Evolutionary conservation across 2,113 vertebrate genomes (phyloP).

Genomic region (Archilochus colubris): DNA sequence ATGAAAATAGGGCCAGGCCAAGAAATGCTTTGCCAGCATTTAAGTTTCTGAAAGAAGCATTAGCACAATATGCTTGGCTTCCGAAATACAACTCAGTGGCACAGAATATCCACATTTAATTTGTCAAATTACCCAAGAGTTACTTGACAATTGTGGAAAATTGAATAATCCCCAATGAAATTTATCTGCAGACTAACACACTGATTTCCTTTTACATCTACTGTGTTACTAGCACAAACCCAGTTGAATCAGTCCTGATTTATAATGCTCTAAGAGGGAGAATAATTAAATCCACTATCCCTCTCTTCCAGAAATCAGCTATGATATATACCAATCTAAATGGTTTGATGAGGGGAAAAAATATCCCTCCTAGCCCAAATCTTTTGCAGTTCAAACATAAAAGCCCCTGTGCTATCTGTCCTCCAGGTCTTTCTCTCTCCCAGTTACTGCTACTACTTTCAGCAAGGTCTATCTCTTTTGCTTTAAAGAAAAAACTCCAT

Average conservation of each 20-base stretch:
- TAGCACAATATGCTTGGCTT: not conserved
- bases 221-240: not conserved
- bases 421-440: not conserved
- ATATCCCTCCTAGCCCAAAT: not conserved
- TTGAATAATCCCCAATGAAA: not conserved
- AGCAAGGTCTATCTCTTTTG: not conserved
- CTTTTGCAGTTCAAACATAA: not conserved
- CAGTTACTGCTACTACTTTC: not conserved
- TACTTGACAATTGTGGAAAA: not conserved
- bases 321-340: not conserved
- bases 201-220: not conserved
- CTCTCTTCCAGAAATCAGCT: not conserved
- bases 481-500: not conserved
- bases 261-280: not conserved
- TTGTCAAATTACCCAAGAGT: not conserved
- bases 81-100: not conserved
- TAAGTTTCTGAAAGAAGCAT: not conserved
- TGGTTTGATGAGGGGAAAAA: not conserved
- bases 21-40: not conserved
- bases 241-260: not conserved
- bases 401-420: not conserved
- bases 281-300: constrained; percentile 5
- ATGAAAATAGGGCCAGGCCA: not conserved
- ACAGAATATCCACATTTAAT: not conserved
- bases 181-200: not conserved